Evolutionary conservation across 1,140 invertebrate species (phyloP).

Genomic region (Drosophila lini): DNA sequence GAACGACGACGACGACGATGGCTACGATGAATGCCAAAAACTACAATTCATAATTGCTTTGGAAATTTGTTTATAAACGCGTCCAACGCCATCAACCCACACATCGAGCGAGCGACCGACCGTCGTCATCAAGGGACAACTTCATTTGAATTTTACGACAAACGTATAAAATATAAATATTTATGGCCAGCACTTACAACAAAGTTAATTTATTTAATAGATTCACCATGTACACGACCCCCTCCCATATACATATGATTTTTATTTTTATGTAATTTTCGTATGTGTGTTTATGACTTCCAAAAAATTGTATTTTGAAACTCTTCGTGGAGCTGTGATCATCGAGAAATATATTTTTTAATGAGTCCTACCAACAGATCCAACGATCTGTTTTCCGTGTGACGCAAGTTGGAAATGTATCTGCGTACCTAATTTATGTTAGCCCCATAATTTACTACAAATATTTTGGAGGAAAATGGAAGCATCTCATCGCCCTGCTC

Average conservation of each 20-base stretch:
- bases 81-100: constrained; percentile 10
- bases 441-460: constrained; percentile 35
- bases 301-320: constrained; percentile 32
- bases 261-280: constrained; percentile 38
- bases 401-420: constrained; percentile 36
- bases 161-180: constrained; percentile 69
- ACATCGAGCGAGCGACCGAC: not conserved
- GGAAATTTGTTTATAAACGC: constrained; percentile 70
- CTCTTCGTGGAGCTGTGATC: constrained; percentile 25
- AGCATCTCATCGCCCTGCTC: constrained; percentile 13
- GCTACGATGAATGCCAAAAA: constrained; percentile 52
- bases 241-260: constrained; percentile 4
- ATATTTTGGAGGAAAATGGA: constrained; percentile 21
- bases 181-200: constrained; percentile 82
- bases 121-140: constrained; percentile 52
- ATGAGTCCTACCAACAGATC: constrained; percentile 27
- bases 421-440: constrained; percentile 42
- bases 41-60: constrained; percentile 80
- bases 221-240: constrained; percentile 42
- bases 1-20: constrained; percentile 11
- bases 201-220: constrained; percentile 83
- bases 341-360: constrained; percentile 23
- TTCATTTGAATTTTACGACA: constrained; percentile 80
- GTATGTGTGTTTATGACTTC: constrained; percentile 30
- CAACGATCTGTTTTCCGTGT: constrained; percentile 11